phyloP scores from a whole-genome alignment of 2,797 vertebrate species.

The Malacoctenus gilli region DNA sequence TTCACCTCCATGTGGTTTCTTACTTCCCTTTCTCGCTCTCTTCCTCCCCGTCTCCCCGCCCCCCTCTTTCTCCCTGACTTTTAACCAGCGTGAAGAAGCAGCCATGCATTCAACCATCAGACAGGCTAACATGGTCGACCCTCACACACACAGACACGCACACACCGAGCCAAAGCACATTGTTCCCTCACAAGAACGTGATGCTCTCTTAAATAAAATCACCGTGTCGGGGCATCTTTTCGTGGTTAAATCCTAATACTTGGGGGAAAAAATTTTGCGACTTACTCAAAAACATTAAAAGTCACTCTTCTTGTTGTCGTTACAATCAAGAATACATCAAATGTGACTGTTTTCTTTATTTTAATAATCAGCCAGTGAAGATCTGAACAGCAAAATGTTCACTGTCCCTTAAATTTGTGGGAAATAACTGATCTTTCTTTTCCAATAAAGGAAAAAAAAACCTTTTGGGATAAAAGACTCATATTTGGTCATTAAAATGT shows the following conservation, averaged over 20 bases:
- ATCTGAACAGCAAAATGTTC: slow-evolving; percentile 29
- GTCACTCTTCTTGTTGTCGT: slow-evolving; percentile 9
- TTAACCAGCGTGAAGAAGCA: slow-evolving; percentile 81
- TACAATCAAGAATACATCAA: slow-evolving; percentile 18
- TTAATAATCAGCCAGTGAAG: slow-evolving; percentile 10
- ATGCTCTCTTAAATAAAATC: slow-evolving; percentile 57
- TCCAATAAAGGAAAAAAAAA: slow-evolving; percentile 16
- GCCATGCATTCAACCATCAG: slow-evolving; percentile 82
- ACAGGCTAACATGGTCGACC: slow-evolving; percentile 72
- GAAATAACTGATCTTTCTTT: slow-evolving; percentile 18
- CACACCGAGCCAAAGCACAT: slow-evolving; percentile 44
- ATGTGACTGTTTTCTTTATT: slow-evolving; percentile 11
- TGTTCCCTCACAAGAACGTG: slow-evolving; percentile 59
- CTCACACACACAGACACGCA: slow-evolving; percentile 50
- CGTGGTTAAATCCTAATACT: slow-evolving; percentile 61
- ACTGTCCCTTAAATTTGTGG: slow-evolving; percentile 7
- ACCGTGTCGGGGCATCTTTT: slow-evolving; percentile 53
- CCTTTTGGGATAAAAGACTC: slow-evolving; percentile 35
- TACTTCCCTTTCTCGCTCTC: slow-evolving; percentile 67
- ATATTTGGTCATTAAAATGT: slow-evolving; percentile 45
- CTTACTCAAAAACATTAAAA: background rate
- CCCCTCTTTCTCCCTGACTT: slow-evolving; percentile 63
- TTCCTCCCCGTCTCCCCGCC: slow-evolving; percentile 49
- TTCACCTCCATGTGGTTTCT: slow-evolving; percentile 72
- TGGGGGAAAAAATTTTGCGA: slow-evolving; percentile 5